These are phyloP conservation scores for Cygnus olor DNA, from an alignment of 2,797 vertebrate genomes.

Conservation along the genomic window DNA sequence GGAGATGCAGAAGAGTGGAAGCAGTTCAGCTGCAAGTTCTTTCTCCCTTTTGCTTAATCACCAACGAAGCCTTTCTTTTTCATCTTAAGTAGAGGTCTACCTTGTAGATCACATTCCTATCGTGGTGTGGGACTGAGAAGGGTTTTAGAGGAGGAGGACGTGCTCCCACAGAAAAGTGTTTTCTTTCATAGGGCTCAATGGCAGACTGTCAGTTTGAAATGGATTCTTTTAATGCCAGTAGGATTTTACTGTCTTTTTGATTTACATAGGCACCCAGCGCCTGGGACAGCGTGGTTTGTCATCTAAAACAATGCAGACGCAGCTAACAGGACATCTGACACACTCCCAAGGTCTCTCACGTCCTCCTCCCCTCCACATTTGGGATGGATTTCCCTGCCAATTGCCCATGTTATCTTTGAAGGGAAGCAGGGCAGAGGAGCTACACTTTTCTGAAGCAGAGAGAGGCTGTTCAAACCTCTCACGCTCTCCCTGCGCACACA, in stretches of 20 bases:
- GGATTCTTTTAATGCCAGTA: not conserved
- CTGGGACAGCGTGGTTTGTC: not conserved
- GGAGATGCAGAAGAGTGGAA: not conserved
- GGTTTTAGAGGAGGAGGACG: not conserved
- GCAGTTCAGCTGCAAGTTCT: not conserved
- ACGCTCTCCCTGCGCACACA: fast-evolving
- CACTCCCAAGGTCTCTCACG: not conserved
- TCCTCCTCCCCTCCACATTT: not conserved
- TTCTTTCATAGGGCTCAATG: not conserved
- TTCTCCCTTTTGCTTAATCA: not conserved
- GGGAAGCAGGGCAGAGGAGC: not conserved
- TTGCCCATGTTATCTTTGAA: not conserved
- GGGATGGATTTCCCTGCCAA: not conserved
- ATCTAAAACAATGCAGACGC: not conserved
- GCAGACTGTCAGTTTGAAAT: not conserved
- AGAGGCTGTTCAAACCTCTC: not conserved
- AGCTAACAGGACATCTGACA: not conserved
- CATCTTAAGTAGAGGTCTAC: not conserved
- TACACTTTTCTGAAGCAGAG: not conserved
- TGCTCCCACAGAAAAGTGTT: not conserved
- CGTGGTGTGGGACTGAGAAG: not conserved
- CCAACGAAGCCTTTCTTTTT: not conserved
- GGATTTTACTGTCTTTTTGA: not conserved
- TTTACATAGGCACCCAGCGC: not conserved
- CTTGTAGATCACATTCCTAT: not conserved